These are phyloP conservation scores for Caenorhabditis plicata DNA, from an alignment of 2,888 invertebrate species.

Conservation along the genomic window DNA sequence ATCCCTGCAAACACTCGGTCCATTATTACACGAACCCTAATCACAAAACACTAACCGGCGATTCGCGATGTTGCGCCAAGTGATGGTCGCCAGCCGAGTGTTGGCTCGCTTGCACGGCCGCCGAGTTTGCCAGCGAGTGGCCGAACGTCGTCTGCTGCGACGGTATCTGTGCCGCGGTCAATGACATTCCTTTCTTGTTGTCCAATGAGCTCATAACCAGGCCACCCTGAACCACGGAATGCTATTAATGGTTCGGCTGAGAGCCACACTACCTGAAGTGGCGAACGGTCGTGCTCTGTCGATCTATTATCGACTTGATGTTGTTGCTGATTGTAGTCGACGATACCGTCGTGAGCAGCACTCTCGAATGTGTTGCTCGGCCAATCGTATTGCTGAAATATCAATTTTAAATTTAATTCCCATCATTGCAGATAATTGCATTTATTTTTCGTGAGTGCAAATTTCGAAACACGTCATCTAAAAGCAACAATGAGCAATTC, in stretches of 20 bases:
- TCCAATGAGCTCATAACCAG: conserved; percentile 45
- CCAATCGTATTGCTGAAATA: conserved; percentile 36
- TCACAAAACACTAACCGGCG: conserved; percentile 5
- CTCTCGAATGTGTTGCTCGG: no score
- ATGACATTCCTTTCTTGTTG: conserved; percentile 36
- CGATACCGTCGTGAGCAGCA: conserved; percentile 16
- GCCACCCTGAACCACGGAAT: conserved; percentile 32
- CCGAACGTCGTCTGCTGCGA: conserved; percentile 34
- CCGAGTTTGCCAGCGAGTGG: conserved; percentile 25
- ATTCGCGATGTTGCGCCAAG: conserved; percentile 16
- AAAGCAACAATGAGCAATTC: no score
- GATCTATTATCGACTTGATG: conserved; percentile 33
- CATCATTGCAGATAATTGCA: background rate
- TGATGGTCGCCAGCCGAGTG: no score
- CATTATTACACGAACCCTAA: background rate
- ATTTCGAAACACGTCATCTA: no score
- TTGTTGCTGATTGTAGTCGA: conserved; percentile 24
- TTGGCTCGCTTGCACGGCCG: no score
- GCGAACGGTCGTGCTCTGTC: background rate
- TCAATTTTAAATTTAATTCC: background rate
- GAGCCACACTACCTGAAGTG: conserved; percentile 1
- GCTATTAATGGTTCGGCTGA: background rate
- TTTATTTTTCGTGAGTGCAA: no score
- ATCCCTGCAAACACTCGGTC: conserved; percentile 23
- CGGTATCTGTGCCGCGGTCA: conserved; percentile 25